phyloP scores from a whole-genome alignment of 2,113 vertebrate species.

The Neolamprologus toae region DNA sequence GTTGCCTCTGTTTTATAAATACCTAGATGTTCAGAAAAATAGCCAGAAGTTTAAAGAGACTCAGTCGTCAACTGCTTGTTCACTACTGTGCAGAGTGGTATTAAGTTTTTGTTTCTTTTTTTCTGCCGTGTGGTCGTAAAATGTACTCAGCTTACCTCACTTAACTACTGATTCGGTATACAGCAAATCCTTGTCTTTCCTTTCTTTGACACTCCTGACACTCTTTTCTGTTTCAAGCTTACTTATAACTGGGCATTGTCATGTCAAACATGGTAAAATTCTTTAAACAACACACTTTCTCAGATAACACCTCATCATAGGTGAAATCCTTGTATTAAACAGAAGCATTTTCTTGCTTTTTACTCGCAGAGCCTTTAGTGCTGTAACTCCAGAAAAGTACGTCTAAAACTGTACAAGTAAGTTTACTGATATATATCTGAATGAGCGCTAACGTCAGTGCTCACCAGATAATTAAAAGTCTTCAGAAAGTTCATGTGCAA shows the following conservation, averaged over 20 bases:
- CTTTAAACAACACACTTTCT: not conserved
- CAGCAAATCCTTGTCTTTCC: not conserved
- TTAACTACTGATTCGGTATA: not conserved
- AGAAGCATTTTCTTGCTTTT: not conserved
- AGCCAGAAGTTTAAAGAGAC: not conserved
- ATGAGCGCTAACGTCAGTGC: not conserved
- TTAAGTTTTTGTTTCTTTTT: not conserved
- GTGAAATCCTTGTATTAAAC: fast-evolving
- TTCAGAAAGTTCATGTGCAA: conserved; percentile 9
- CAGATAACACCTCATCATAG: not conserved
- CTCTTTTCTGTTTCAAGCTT: not conserved
- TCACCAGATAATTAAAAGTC: conserved; percentile 11
- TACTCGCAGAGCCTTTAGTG: not conserved
- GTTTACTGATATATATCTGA: not conserved
- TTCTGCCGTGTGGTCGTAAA: not conserved
- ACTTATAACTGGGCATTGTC: not conserved
- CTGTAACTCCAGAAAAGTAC: not conserved
- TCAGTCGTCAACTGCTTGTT: not conserved
- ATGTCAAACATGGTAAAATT: not conserved
- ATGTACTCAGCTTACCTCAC: not conserved
- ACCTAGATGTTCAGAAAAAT: not conserved
- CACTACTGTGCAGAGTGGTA: not conserved
- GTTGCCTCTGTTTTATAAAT: not conserved
- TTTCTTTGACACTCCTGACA: not conserved
- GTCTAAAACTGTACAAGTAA: not conserved